A percentile compares a stretch with the other conserved stretches of the same genome.
Evolutionary conservation across 2,888 invertebrate genomes (phyloP).

Genomic region (Sphecodes monilicornis): DNA sequence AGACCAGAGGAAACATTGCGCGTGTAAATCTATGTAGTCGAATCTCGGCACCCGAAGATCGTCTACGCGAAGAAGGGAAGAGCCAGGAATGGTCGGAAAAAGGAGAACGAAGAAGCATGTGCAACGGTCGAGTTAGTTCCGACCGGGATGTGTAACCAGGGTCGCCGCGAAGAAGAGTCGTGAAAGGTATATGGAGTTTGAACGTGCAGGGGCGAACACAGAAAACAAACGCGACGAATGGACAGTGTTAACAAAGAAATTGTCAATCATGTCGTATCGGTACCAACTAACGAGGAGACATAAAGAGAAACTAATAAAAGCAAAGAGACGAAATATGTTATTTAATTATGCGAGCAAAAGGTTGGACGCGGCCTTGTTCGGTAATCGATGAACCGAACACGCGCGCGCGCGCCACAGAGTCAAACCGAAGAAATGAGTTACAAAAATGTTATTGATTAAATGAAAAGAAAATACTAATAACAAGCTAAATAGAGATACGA

Average conservation of each 20-base stretch:
- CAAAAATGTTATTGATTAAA: constrained; percentile 71
- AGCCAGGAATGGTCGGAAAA: constrained; percentile 54
- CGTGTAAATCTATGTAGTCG: constrained; percentile 75
- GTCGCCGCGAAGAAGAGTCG: constrained; percentile 10
- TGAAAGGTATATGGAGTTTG: neutral
- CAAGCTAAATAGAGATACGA: constrained; percentile 56
- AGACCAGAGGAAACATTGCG: constrained; percentile 70
- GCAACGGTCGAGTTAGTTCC: constrained; percentile 15
- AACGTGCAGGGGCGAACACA: constrained; percentile 39
- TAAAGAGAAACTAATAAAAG: neutral
- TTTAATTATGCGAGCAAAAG: constrained; percentile 59
- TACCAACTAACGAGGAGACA: neutral
- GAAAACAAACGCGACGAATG: constrained; percentile 46
- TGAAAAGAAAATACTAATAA: constrained; percentile 39
- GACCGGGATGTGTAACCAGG: constrained; percentile 26
- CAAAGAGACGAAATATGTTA: constrained; percentile 52
- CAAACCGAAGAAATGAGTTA: constrained; percentile 55
- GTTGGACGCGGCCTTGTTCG: constrained; percentile 25
- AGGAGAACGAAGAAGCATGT: constrained; percentile 13
- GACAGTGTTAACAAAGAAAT: neutral
- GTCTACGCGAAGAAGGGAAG: constrained; percentile 57
- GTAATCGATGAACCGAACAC: constrained; percentile 17
- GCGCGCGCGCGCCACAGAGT: constrained; percentile 21
- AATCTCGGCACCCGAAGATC: constrained; percentile 73
- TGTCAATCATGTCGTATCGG: neutral